Evolutionary conservation across 2,113 vertebrate genomes (phyloP).

Genomic region (Callipepla squamata): DNA sequence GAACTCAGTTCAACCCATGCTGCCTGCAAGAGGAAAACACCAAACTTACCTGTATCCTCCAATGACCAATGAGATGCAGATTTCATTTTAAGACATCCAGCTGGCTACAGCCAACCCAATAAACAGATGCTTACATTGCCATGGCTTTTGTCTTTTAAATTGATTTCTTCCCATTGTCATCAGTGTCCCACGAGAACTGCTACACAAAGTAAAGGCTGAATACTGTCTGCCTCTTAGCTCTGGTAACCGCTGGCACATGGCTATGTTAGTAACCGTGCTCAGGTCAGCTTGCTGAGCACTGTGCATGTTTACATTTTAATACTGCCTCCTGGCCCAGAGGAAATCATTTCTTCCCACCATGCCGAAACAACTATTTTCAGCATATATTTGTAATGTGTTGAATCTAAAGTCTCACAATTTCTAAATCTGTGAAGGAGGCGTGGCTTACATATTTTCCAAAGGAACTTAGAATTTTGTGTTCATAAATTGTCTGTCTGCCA

Average conservation of each 20-base stretch:
- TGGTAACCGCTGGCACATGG: fast-evolving
- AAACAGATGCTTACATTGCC: not conserved
- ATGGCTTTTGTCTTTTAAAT: not conserved
- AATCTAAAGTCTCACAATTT: not conserved
- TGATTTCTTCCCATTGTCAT: not conserved
- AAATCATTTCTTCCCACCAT: not conserved
- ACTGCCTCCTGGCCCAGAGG: not conserved
- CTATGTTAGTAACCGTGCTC: fast-evolving
- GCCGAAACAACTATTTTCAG: not conserved
- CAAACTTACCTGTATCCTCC: not conserved
- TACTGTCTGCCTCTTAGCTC: not conserved
- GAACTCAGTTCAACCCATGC: not conserved
- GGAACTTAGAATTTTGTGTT: not conserved
- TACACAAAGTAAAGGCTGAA: not conserved
- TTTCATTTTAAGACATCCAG: not conserved
- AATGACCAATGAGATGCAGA: not conserved
- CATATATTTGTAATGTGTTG: not conserved
- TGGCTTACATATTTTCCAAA: not conserved
- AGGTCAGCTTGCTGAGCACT: not conserved
- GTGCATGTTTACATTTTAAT: not conserved
- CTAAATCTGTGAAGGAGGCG: not conserved
- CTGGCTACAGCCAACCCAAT: not conserved
- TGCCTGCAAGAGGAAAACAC: not conserved
- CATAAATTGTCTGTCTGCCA: not conserved
- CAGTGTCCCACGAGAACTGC: not conserved